Evolutionary conservation across 1,140 invertebrate species (phyloP).

Genomic region (Drosophila paulistorum): DNA sequence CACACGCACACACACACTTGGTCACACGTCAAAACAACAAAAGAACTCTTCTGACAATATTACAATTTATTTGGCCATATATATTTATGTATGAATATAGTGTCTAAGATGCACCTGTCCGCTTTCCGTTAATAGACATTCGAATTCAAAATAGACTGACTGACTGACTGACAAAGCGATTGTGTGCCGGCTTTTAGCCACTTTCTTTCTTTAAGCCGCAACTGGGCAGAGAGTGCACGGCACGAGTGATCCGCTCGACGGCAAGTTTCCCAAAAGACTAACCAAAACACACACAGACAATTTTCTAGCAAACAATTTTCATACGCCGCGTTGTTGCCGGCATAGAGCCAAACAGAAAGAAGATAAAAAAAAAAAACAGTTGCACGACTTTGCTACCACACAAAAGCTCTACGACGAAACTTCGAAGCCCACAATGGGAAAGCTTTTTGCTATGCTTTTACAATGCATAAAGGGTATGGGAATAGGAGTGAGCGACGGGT

Average conservation of each 20-base stretch:
- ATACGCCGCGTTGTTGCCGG: constrained; percentile 65
- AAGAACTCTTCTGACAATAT: constrained; percentile 26
- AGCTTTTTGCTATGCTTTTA: constrained; percentile 49
- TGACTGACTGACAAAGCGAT: not conserved
- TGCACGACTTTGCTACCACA: constrained; percentile 22
- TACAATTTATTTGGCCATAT: not conserved
- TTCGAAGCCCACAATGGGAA: constrained; percentile 12
- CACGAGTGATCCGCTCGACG: constrained; percentile 67
- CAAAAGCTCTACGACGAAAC: constrained; percentile 45
- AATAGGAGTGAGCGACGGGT: not conserved
- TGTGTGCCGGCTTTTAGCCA: constrained; percentile 14
- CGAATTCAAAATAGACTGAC: constrained; percentile 2
- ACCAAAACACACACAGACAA: constrained; percentile 48
- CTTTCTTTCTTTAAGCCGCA: not conserved
- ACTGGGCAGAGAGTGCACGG: not conserved
- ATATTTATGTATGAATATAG: not conserved
- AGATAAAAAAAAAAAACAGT: constrained; percentile 28
- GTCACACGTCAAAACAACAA: not conserved
- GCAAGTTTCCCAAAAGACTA: constrained; percentile 77
- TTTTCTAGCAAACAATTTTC: constrained; percentile 75
- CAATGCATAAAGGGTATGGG: constrained; percentile 7
- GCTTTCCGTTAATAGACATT: constrained; percentile 14
- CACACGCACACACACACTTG: not conserved
- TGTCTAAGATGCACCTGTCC: constrained; percentile 41
- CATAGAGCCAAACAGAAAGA: constrained; percentile 35